Conservation (phyloP, 2,113 vertebrate genomes). For the Syngnathus scovelli region DNA sequence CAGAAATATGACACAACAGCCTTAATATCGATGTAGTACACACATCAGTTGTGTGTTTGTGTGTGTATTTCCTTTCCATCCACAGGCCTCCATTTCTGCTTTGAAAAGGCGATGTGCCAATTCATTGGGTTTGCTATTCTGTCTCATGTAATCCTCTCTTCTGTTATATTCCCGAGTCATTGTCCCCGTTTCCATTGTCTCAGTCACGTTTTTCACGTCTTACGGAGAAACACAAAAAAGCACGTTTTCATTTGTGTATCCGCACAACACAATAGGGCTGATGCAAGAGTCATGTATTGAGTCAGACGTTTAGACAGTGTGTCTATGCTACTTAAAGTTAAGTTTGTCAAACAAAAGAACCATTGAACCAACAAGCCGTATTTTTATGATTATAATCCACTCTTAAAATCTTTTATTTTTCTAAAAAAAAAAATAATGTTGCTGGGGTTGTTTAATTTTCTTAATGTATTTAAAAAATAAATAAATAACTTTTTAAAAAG, state of each 20-base stretch:
- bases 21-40: constrained; percentile 40
- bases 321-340: not conserved
- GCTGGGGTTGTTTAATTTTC: not conserved
- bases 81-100: not conserved
- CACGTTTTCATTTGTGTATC: not conserved
- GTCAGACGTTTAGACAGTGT: too few relatives aligned
- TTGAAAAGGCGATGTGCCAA: not conserved
- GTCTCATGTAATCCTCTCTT: constrained; percentile 9
- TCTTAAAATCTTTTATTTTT: not conserved
- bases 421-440: too few relatives aligned
- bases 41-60: not conserved
- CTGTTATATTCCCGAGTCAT: constrained; percentile 10
- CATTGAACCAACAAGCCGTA: not conserved
- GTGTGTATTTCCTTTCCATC: not conserved
- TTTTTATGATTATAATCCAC: not conserved
- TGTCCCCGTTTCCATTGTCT: constrained; percentile 7
- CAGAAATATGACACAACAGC: constrained; percentile 40
- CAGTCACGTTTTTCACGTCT: constrained; percentile 13
- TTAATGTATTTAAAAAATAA: too few relatives aligned
- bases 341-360: not conserved
- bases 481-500: not conserved
- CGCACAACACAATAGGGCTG: not conserved
- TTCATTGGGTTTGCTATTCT: constrained; percentile 3
- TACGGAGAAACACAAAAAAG: constrained; percentile 26
- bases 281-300: not conserved